phyloP scores from a whole-genome alignment of 2,113 vertebrate species.

The Alethe castanea region DNA sequence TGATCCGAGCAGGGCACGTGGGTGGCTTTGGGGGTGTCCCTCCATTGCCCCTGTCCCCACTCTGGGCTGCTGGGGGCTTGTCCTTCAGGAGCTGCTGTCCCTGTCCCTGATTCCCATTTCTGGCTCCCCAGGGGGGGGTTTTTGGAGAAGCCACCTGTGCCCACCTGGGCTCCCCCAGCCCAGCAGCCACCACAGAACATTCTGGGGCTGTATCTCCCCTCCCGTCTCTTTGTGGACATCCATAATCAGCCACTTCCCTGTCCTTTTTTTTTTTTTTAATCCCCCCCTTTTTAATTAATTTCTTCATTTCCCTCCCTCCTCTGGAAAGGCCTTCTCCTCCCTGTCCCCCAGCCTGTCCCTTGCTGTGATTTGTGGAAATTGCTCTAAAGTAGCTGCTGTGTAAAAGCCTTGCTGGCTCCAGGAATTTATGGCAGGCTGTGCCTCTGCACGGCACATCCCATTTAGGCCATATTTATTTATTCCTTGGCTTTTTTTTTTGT shows the following conservation, averaged over 20 bases:
- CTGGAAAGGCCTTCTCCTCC: constrained; percentile 47
- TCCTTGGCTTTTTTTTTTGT: background rate
- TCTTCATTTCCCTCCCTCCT: background rate
- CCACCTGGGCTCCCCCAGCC: background rate
- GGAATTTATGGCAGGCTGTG: constrained; percentile 34
- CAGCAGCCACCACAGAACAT: accelerated
- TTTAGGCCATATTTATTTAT: constrained; percentile 38
- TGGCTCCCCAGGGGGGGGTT: background rate
- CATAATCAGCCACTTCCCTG: background rate
- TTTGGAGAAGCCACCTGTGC: background rate
- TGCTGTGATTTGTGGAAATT: constrained; percentile 76
- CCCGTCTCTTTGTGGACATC: background rate
- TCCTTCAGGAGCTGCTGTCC: background rate
- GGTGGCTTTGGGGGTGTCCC: background rate
- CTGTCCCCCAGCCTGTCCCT: constrained; percentile 48
- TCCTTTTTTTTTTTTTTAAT: accelerated
- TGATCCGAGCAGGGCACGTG: accelerated
- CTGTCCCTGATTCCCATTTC: background rate
- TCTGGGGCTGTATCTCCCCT: too few species aligned
- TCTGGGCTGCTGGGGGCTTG: background rate
- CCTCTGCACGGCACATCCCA: background rate
- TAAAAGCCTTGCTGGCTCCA: constrained; percentile 44
- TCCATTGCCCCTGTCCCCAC: background rate
- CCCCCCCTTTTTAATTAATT: background rate
- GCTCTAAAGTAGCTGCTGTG: constrained; percentile 67